phyloP scores from a whole-genome alignment of 2,797 vertebrate species.

The Parauchenoglanis ngamensis region DNA sequence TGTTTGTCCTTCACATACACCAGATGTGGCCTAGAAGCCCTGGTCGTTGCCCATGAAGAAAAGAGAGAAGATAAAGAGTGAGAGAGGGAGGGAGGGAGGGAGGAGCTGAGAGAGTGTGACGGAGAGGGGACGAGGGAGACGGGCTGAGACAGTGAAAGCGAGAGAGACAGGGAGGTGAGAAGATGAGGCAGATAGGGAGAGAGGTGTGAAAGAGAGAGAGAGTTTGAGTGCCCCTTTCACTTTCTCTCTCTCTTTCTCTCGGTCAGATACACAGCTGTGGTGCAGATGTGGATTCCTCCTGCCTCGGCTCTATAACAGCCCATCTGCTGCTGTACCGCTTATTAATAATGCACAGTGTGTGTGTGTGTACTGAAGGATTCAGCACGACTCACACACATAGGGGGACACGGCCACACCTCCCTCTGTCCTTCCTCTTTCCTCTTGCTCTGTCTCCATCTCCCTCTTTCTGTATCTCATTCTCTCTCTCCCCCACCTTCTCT shows the following conservation, averaged over 20 bases:
- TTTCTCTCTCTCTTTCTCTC: constrained; percentile 57
- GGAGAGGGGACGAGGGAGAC: neutral
- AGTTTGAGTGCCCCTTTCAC: neutral
- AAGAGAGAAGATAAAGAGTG: constrained; percentile 22
- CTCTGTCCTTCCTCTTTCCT: constrained; percentile 6
- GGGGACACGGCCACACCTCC: constrained; percentile 48
- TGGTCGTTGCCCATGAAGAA: constrained; percentile 7
- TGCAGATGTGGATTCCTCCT: constrained; percentile 69
- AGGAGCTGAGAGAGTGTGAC: constrained; percentile 3
- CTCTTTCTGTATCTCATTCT: constrained; percentile 33
- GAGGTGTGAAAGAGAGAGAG: constrained; percentile 30
- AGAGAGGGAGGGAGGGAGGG: neutral
- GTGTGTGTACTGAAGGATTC: constrained; percentile 58
- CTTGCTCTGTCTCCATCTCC: constrained; percentile 26
- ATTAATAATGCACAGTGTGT: constrained; percentile 76
- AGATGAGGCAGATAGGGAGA: neutral
- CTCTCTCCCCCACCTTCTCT: neutral
- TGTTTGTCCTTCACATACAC: constrained; percentile 27
- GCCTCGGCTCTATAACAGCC: constrained; percentile 72
- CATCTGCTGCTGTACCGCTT: constrained; percentile 71
- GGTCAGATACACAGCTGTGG: constrained; percentile 64
- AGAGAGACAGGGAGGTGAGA: constrained; percentile 25
- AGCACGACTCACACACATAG: constrained; percentile 54
- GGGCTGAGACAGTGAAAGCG: constrained; percentile 33
- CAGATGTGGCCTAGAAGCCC: constrained; percentile 29